phyloP scores from a whole-genome alignment of 1,140 invertebrate genomes.

The Rhyzopertha dominica region DNA sequence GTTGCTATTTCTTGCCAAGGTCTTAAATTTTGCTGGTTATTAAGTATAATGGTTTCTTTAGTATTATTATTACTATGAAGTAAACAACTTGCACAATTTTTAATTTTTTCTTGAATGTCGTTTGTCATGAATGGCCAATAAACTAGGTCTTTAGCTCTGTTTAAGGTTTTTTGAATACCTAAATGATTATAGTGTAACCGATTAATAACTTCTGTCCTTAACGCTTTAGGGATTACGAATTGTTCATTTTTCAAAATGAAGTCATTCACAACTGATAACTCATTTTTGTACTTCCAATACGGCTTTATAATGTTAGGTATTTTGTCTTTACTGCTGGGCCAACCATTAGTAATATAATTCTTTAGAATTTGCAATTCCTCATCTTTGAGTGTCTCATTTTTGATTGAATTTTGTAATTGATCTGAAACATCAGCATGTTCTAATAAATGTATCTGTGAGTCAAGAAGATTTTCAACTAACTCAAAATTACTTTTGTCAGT shows the following conservation, averaged over 20 bases:
- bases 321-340: slow-evolving; percentile 17
- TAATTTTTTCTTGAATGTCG: slow-evolving; percentile 10
- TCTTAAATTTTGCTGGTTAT: slow-evolving; percentile 31
- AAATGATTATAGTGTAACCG: slow-evolving; percentile 23
- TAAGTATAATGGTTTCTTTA: slow-evolving; percentile 33
- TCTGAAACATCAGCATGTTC: slow-evolving; percentile 15
- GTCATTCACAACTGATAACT: slow-evolving; percentile 16
- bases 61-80: not conserved
- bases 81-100: slow-evolving; percentile 4
- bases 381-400: slow-evolving; percentile 14
- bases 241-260: slow-evolving; percentile 16
- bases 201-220: slow-evolving; percentile 17
- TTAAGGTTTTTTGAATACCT: slow-evolving; percentile 17
- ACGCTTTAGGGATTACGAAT: slow-evolving; percentile 2
- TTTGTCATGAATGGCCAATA: slow-evolving; percentile 19
- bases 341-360: slow-evolving; percentile 17
- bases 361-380: slow-evolving; percentile 11
- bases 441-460: slow-evolving; percentile 22
- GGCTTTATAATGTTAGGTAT: slow-evolving; percentile 14
- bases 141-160: slow-evolving; percentile 15
- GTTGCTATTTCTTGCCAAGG: slow-evolving; percentile 36
- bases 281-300: slow-evolving; percentile 19
- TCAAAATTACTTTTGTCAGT: slow-evolving; percentile 14
- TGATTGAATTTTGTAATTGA: slow-evolving; percentile 12
- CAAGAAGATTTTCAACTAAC: slow-evolving; percentile 14